These are phyloP conservation scores for Sebastes matsubarae DNA, from an alignment of 2,797 vertebrate species.

Conservation along the genomic window DNA sequence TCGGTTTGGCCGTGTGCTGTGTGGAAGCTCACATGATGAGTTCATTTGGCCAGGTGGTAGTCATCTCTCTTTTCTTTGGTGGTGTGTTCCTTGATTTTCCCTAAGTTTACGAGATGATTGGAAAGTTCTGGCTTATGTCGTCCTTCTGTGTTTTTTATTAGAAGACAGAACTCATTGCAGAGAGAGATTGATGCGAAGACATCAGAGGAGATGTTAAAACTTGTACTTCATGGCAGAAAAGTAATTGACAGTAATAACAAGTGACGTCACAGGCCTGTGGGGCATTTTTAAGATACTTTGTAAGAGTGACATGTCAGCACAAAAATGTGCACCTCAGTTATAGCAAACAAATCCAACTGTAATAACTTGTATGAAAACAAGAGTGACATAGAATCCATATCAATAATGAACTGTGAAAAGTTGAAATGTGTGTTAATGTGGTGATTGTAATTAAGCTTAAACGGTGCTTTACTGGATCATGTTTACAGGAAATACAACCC, in stretches of 20 bases:
- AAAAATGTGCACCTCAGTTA: constrained; percentile 24
- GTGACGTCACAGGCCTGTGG: constrained; percentile 16
- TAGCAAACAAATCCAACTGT: neutral
- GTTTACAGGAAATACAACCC: constrained; percentile 15
- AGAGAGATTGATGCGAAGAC: neutral
- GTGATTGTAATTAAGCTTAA: neutral
- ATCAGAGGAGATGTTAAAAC: constrained; percentile 18
- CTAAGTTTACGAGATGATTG: neutral
- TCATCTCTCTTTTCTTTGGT: constrained; percentile 25
- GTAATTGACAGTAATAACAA: constrained; percentile 28
- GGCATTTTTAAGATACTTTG: constrained; percentile 19
- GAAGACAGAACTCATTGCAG: neutral
- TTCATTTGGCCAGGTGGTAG: constrained; percentile 51
- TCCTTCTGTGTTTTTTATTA: neutral
- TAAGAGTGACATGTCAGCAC: constrained; percentile 22
- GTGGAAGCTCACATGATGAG: constrained; percentile 28
- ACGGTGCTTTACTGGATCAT: neutral
- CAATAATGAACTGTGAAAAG: neutral
- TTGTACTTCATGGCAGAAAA: constrained; percentile 5
- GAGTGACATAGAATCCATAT: neutral
- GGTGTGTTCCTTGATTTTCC: constrained; percentile 7
- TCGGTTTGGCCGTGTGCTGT: constrained; percentile 11
- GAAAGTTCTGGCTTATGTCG: constrained; percentile 17
- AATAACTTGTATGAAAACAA: constrained; percentile 9
- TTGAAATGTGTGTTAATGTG: neutral